These are phyloP conservation scores for Pristis pectinata DNA, from an alignment of 2,797 vertebrate genomes.

Conservation along the genomic window DNA sequence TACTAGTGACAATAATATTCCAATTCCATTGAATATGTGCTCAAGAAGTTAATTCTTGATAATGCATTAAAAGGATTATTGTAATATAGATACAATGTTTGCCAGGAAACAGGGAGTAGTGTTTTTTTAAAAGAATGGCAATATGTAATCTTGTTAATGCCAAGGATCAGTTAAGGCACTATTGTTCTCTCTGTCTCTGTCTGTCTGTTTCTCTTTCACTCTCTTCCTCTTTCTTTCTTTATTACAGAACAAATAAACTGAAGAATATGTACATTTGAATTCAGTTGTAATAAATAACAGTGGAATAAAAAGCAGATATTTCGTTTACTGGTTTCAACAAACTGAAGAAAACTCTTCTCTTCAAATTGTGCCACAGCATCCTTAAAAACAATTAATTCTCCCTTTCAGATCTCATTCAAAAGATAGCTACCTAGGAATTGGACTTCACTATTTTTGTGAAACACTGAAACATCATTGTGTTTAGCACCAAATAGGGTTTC, in stretches of 20 bases:
- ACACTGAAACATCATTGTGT: too few relatives aligned
- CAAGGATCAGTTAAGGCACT: neutral
- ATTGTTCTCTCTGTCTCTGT: neutral
- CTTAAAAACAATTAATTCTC: neutral
- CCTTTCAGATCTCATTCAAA: neutral
- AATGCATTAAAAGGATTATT: neutral
- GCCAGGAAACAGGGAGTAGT: neutral
- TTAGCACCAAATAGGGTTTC: too few relatives aligned
- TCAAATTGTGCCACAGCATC: neutral
- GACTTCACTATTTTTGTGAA: too few relatives aligned
- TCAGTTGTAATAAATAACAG: neutral
- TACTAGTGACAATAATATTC: too few relatives aligned
- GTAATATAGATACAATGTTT: neutral
- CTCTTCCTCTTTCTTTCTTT: too few relatives aligned
- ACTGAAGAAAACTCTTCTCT: neutral
- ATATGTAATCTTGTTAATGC: neutral
- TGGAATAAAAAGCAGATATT: neutral
- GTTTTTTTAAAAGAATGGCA: neutral
- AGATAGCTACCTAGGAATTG: neutral
- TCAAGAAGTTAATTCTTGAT: neutral
- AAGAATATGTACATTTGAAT: neutral
- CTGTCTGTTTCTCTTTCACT: too few relatives aligned
- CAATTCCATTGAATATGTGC: too few relatives aligned
- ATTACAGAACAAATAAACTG: neutral
- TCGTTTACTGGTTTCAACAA: neutral